Base-by-base conservation (phyloP, 1,140 invertebrate genomes). In the Palaemon carinicauda region DNA sequence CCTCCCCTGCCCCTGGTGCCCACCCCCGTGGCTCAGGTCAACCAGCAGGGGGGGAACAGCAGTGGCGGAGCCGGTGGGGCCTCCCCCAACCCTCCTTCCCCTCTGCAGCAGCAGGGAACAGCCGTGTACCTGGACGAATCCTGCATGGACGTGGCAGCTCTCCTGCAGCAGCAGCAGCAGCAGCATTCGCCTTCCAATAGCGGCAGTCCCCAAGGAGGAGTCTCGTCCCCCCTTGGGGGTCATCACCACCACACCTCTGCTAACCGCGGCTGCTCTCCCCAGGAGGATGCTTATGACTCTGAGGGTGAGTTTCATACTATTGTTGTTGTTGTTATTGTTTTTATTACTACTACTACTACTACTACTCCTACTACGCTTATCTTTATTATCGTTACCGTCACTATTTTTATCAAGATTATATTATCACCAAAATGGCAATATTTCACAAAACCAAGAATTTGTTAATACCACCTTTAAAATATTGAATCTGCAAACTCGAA, bases 71-170 rank as follows among this genome's bases (percentile, higher is more conserved):
- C 53, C n/a, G 60, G n/a, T 74, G 78, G 73, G 54, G 54, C 53
- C n/a, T 7, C 74, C 56, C 19, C 31, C 1, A 41, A 53, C 21
- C n/a, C 56, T 29, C 56, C 54, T 15, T 27, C 31, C 21, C 82
- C 51, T 14, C 82, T 27, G 19, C 29, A 31, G 54, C 17, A 31
- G 29, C 80, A 82, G 92, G 51, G 80, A 41, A 73, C 56, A 41
- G 87, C 73, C 3, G 80, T 89, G 52, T 88, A 88, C 24, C 80
- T 89, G 21, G 87, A 90, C 1, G 90, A 91, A 69, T 89, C 90
- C 50, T 81, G 90, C 56, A 84, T 90, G 41, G 91, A 91, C 82
- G 90, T 91, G 87, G 89, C 90, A 31, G 82, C 88, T 19, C 87
- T 90, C 29, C 89, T 89, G 89, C 92, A 88, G 90, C 91, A 33